Evolutionary conservation across 2,888 invertebrate species (phyloP).

Genomic region (Nymphalis c-album): DNA sequence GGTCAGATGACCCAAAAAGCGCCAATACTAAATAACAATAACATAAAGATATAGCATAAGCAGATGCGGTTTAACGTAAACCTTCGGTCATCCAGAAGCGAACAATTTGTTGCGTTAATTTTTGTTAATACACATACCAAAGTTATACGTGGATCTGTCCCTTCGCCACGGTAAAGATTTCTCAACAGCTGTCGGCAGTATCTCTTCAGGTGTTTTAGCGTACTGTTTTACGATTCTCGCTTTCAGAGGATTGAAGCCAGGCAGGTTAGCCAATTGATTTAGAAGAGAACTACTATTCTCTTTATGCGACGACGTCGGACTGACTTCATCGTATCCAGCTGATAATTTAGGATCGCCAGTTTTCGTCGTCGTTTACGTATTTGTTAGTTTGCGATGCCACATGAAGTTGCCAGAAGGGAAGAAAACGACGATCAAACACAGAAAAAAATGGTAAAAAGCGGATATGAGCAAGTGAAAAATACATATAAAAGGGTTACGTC

Average conservation of each 20-base stretch:
- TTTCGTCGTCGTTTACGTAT: slow-evolving; percentile 70
- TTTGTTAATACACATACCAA: slow-evolving; percentile 82
- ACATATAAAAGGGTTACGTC: slow-evolving; percentile 22
- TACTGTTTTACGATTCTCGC: slow-evolving; percentile 86
- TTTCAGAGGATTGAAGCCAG: slow-evolving; percentile 86
- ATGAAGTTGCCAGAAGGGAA: slow-evolving; percentile 80
- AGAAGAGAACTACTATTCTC: slow-evolving; percentile 86
- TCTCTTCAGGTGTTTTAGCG: slow-evolving; percentile 83
- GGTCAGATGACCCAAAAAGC: slow-evolving; percentile 13
- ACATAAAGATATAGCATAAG: slow-evolving; percentile 11
- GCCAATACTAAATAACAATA: slow-evolving; percentile 7
- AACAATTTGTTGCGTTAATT: slow-evolving; percentile 26
- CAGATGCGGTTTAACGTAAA: slow-evolving; percentile 25
- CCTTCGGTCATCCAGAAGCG: slow-evolving; percentile 35
- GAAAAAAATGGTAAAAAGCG: slow-evolving; percentile 66
- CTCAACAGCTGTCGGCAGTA: slow-evolving; percentile 89
- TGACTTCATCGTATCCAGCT: slow-evolving; percentile 79
- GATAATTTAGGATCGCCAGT: slow-evolving; percentile 64
- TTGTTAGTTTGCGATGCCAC: slow-evolving; percentile 73
- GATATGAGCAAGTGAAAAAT: slow-evolving; percentile 52
- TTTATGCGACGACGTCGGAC: slow-evolving; percentile 81
- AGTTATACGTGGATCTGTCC: slow-evolving; percentile 86
- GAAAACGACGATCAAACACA: slow-evolving; percentile 78
- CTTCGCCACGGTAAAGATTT: slow-evolving; percentile 92
- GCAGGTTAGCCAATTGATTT: slow-evolving; percentile 85